Conservation (phyloP, 2,113 vertebrate species). For the Daboia siamensis region DNA sequence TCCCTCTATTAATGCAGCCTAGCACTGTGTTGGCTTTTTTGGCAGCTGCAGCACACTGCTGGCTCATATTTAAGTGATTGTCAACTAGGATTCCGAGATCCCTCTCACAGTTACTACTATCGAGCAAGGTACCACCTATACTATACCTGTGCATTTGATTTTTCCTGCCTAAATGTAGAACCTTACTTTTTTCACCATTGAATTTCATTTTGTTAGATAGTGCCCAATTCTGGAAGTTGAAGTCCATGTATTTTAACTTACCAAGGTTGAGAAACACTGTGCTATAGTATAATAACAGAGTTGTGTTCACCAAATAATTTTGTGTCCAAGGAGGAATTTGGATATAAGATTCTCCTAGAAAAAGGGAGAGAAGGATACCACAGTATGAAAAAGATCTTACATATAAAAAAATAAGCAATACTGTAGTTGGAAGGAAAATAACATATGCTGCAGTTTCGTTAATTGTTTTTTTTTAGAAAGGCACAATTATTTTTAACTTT, state of each 20-base stretch:
- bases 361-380: not conserved
- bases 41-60: too few species aligned
- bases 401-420: not conserved
- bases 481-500: not conserved
- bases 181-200: too few species aligned
- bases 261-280: too few species aligned
- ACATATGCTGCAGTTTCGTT: not conserved
- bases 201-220: too few species aligned
- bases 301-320: not conserved
- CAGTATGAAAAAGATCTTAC: not conserved
- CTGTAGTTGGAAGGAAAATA: not conserved
- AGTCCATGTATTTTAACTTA: not conserved
- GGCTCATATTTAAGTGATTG: too few species aligned
- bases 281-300: not conserved
- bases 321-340: not conserved
- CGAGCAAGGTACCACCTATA: too few species aligned
- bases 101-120: too few species aligned
- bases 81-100: too few species aligned
- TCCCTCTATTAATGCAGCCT: too few species aligned
- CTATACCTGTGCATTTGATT: too few species aligned
- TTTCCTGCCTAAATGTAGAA: too few species aligned
- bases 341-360: not conserved
- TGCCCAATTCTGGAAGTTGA: not conserved
- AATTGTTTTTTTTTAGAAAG: not conserved
- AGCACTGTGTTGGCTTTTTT: too few species aligned